phyloP scores from a whole-genome alignment of 2,797 vertebrate genomes.

The Pagetopsis macropterus region DNA sequence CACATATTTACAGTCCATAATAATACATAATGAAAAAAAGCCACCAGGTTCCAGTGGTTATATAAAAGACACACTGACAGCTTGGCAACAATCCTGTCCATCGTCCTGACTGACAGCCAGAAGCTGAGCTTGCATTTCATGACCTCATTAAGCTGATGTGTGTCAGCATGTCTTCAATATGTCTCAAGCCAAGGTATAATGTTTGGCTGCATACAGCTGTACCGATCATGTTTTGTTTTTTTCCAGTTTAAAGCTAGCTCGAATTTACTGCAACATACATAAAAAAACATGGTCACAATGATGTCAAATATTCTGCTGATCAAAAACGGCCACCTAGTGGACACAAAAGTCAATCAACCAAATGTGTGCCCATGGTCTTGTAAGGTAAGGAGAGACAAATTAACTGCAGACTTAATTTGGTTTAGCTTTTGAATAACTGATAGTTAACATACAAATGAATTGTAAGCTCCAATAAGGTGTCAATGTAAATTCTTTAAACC shows the following conservation, averaged over 20 bases:
- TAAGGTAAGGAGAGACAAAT: neutral
- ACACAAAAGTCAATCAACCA: conserved; percentile 1
- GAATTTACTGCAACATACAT: conserved; percentile 4
- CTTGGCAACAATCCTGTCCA: conserved; percentile 57
- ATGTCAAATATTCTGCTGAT: conserved; percentile 14
- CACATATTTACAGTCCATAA: neutral
- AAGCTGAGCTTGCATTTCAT: conserved; percentile 62
- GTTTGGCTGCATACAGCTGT: conserved; percentile 14
- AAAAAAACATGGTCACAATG: neutral
- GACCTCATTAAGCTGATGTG: conserved; percentile 58
- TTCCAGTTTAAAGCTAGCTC: conserved; percentile 9
- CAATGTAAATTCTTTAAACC: neutral
- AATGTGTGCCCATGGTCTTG: neutral
- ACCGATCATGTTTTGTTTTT: conserved; percentile 9
- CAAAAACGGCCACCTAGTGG: conserved; percentile 61
- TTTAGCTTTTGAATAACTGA: neutral
- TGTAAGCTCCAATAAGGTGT: neutral
- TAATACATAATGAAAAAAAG: conserved; percentile 17
- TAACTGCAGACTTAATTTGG: neutral
- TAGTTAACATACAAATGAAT: neutral
- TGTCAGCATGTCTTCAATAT: conserved; percentile 51
- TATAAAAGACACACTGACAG: conserved; percentile 39
- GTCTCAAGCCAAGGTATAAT: conserved; percentile 18
- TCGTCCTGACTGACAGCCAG: conserved; percentile 60
- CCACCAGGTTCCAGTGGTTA: conserved; percentile 27